These are phyloP conservation scores for Scaptomyza graminum DNA, from an alignment of 1,140 invertebrate genomes.

Conservation along the genomic window DNA sequence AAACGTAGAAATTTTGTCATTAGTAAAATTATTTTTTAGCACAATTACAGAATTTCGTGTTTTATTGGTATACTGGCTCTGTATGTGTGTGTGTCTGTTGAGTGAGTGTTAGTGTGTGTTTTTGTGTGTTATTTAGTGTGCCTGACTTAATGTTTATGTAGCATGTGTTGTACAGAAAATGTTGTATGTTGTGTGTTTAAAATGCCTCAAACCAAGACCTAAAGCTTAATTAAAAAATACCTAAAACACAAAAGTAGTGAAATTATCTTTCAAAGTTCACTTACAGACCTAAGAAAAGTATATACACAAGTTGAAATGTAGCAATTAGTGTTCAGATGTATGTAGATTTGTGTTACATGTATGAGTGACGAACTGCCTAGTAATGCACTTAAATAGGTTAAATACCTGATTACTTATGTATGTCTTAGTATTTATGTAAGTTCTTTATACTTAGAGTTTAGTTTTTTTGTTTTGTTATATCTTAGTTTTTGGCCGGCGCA, in stretches of 20 bases:
- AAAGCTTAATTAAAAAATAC: conserved; percentile 36
- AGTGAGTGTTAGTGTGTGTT: conserved; percentile 25
- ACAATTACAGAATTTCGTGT: conserved; percentile 48
- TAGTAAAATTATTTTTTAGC: conserved; percentile 59
- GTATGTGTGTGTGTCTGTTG: conserved; percentile 40
- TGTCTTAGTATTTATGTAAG: conserved; percentile 58
- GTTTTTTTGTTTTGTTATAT: conserved; percentile 14
- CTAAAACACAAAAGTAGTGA: conserved; percentile 8
- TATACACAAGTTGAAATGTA: conserved; percentile 1
- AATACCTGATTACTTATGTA: conserved; percentile 64
- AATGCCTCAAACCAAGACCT: conserved; percentile 47
- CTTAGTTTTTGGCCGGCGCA: conserved; percentile 68
- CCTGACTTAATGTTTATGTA: conserved; percentile 56
- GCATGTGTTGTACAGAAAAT: conserved; percentile 10
- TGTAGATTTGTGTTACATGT: neutral
- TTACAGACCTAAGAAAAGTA: conserved; percentile 11
- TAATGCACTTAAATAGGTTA: conserved; percentile 59
- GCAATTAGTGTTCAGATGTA: conserved; percentile 6
- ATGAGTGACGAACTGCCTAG: conserved; percentile 11
- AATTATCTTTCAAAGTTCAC: neutral
- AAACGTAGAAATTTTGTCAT: conserved; percentile 77
- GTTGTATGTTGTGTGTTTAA: neutral
- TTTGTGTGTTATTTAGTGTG: conserved; percentile 53
- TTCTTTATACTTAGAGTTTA: conserved; percentile 75
- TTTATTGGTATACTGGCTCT: conserved; percentile 44